Evolutionary conservation across 1,140 invertebrate genomes (phyloP).

Genomic region (Bradynema listronoti): DNA sequence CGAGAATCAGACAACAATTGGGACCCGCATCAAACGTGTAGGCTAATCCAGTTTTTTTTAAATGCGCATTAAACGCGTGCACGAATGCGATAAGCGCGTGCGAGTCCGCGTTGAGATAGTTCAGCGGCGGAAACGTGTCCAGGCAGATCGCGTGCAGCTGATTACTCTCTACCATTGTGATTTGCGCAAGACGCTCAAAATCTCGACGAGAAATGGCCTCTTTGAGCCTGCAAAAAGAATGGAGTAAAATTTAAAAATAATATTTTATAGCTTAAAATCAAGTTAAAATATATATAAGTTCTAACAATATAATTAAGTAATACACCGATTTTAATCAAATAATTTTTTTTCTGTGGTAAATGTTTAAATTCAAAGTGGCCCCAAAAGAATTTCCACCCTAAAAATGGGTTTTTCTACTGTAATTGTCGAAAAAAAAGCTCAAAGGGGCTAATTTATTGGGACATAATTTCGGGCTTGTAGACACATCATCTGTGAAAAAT

Average conservation of each 20-base stretch:
- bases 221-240: slow-evolving; percentile 23
- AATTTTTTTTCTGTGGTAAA: no score
- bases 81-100: slow-evolving; percentile 41
- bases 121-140: slow-evolving; percentile 81
- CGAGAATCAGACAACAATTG: slow-evolving; percentile 52
- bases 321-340: no score
- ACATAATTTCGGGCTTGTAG: no score
- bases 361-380: no score
- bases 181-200: slow-evolving; percentile 78
- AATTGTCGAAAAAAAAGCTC: no score
- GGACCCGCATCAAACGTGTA: slow-evolving; percentile 58
- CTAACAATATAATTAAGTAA: no score
- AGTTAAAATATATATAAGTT: not conserved
- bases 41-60: slow-evolving; percentile 27
- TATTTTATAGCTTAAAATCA: slow-evolving; percentile 13
- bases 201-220: slow-evolving; percentile 72
- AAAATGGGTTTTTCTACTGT: no score
- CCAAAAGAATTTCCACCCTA: no score
- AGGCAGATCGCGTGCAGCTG: slow-evolving; percentile 88
- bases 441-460: no score
- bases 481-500: no score
- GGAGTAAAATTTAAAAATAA: slow-evolving; percentile 13
- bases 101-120: slow-evolving; percentile 49
- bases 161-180: slow-evolving; percentile 96
- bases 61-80: slow-evolving; percentile 49